Evolutionary conservation across 1,140 invertebrate species (phyloP).

Genomic region (Heliothis subflexa): DNA sequence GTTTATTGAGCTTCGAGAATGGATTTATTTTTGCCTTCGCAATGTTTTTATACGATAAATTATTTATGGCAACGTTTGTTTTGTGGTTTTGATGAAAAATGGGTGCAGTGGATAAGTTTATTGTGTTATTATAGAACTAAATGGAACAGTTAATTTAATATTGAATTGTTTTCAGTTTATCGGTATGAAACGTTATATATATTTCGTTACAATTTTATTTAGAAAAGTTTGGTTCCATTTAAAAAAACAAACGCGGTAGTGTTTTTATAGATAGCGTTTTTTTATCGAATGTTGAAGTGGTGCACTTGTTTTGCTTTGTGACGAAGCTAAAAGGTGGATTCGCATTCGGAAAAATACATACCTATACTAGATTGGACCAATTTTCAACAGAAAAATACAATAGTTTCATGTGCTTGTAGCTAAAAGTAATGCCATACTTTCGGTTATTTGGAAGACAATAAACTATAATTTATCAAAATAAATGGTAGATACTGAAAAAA

Average conservation of each 20-base stretch:
- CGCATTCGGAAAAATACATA: background rate
- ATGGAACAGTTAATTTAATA: background rate
- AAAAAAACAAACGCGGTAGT: too few species aligned
- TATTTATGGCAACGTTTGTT: constrained; percentile 23
- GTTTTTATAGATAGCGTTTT: too few species aligned
- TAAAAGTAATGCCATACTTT: too few species aligned
- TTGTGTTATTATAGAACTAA: background rate
- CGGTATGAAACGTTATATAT: background rate
- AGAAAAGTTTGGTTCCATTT: too few species aligned
- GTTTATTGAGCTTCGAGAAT: constrained; percentile 56
- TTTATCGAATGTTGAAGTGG: background rate
- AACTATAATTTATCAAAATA: too few species aligned
- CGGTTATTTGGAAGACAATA: too few species aligned
- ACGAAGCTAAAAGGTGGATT: background rate
- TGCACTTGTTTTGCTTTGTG: background rate
- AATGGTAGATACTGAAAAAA: background rate
- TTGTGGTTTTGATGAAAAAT: constrained; percentile 28
- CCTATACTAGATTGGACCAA: too few species aligned
- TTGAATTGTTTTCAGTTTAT: too few species aligned
- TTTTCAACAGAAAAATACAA: too few species aligned
- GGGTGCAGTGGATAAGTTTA: constrained; percentile 5
- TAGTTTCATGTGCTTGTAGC: too few species aligned
- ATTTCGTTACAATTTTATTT: background rate
- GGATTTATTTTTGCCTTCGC: constrained; percentile 36
- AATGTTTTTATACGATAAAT: constrained; percentile 34